Base-by-base conservation (phyloP, 2,797 vertebrate genomes). In the Pygocentrus nattereri region DNA sequence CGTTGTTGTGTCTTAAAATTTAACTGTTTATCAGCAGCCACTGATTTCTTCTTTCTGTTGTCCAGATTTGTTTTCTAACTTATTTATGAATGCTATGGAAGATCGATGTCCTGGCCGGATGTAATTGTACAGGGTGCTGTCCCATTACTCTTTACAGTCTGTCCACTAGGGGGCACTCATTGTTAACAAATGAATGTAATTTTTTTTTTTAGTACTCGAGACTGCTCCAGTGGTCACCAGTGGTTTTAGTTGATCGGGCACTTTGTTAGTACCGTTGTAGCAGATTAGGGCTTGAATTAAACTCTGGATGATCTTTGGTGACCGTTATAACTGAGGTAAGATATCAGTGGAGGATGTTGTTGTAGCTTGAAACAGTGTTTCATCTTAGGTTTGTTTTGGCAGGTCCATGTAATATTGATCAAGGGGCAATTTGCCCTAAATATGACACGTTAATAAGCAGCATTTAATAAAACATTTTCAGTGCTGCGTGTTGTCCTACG, bases 101-200 rank as follows among this genome's bases (percentile, higher is more conserved):
- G 21, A 10, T 3, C 19, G 5, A 58, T 5, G 15, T 62, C 5
- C 21, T 68, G 62, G 19, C 12, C 12, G 3, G 18, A 61, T 21
- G 2, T n/a, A 16, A 5, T 49, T 44, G 25, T 11, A 1, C 11
- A 10, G 27, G 4, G 16, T 21, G 25, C 6, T 65, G 74, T 23
- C 47, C 21, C 0, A 1, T 23, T 47, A 21, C 1, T 1, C 69
- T 67, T 4, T n/a, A 50, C 11, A 30, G 5, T 19, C 13, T 52
- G 34, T 34, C 89, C 91, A 87, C 86, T 15, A 82, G 92, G 82
- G 87, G 88, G 92, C 85, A 87, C 86, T 47, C 77, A 62, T 84
- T n/a, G 5, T 12, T 65, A 76, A 83, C 56, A 84, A 80, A 79
- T 50, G 2, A 16, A 30, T 5, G 1, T 19, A 16, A 4, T 25